phyloP scores from a whole-genome alignment of 2,888 invertebrate genomes.

The Pyrochroa serraticornis region DNA sequence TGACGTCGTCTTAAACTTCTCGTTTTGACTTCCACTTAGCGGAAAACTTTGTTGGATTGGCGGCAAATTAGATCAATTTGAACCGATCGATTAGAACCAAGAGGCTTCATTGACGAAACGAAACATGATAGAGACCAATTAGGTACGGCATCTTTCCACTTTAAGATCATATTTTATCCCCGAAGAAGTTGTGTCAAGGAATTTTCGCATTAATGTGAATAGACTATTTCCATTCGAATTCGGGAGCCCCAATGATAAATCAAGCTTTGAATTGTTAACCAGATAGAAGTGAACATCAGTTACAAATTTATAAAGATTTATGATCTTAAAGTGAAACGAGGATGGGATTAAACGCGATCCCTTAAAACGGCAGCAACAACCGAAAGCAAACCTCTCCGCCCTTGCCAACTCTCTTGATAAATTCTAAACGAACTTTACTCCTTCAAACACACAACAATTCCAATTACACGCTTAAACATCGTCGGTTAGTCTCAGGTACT shows the following conservation, averaged over 20 bases:
- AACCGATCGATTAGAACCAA: too few relatives aligned
- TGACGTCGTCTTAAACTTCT: too few relatives aligned
- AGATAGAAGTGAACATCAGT: slow-evolving; percentile 5
- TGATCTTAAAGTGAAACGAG: not conserved
- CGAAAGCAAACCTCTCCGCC: not conserved
- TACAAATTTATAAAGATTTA: slow-evolving; percentile 9
- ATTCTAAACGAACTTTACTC: not conserved
- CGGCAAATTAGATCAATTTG: too few relatives aligned
- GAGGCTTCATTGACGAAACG: too few relatives aligned
- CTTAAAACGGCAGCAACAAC: not conserved
- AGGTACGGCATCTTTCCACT: too few relatives aligned
- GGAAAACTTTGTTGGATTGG: too few relatives aligned
- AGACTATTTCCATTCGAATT: not conserved
- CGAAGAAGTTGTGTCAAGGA: not conserved
- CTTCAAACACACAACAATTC: not conserved
- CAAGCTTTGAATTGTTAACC: slow-evolving; percentile 5
- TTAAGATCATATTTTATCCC: too few relatives aligned
- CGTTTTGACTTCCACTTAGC: too few relatives aligned
- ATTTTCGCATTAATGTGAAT: slow-evolving; percentile 3
- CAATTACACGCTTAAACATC: slow-evolving; percentile 1
- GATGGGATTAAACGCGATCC: not conserved
- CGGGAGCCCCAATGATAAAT: slow-evolving; percentile 5
- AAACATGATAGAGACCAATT: too few relatives aligned
- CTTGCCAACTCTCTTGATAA: not conserved
- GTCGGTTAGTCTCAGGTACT: not conserved